Evolutionary conservation across 2,888 invertebrate genomes (phyloP), one percentile per base, ranked within the genome.

Genomic region (Eristalis pertinax): DNA sequence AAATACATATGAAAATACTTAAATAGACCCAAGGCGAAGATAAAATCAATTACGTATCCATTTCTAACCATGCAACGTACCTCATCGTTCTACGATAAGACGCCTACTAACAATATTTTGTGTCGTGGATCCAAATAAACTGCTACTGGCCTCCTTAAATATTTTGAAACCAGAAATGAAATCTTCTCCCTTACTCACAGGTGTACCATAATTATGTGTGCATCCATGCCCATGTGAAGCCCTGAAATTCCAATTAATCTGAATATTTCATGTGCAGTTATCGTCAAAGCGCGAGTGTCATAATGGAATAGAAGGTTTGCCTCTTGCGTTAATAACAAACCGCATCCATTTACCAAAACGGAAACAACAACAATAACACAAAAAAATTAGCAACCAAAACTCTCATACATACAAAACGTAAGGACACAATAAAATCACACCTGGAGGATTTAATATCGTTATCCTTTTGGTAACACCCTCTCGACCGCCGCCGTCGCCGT

Each of bases 371-470:
- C 67, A 63, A 68, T 35, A 83, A 78, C 29, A 58, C n/a, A 50
- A 62, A 89, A 80, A 73, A 84, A 78, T 69, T 83, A 82, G 56
- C 76, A 84, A 32, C 8, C 32, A 65, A 19, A 13, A 56, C 90
- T 89, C 89, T 78, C 89, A 79, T 86, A 89, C 75, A 81, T 87
- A 86, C 80, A 64, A 84, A 84, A 80, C 79, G 75, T 87, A 76
- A 84, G 87, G 89, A 89, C 88, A 89, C 89, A 89, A 89, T 89
- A 88, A 91, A 92, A 92, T 92, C 91, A 91, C 92, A 92, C 92
- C 92, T 90, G 91, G 91, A 92, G 92, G 92, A 92, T 91, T 92
- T 89, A 89, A 91, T 92, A 92, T 91, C 91, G 91, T 91, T 91
- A 91, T 91, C 91, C 91, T 89, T 89, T 84, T 79, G 88, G 72